A percentile compares a stretch with the other conserved stretches of the same genome.
Conservation (phyloP, 2,113 vertebrate species). For the Gobiocypris rarus region DNA sequence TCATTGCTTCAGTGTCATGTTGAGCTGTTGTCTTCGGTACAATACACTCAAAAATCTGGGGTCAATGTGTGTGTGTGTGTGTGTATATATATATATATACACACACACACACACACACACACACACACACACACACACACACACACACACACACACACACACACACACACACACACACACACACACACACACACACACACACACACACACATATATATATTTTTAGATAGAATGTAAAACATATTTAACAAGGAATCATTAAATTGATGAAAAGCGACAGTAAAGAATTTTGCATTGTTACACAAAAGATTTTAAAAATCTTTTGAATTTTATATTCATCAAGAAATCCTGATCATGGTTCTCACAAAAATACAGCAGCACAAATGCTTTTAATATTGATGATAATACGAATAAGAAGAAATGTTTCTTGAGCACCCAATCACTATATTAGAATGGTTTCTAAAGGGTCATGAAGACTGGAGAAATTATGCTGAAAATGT, state of each 20-base stretch:
- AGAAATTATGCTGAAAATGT: background rate
- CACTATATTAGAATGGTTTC: background rate
- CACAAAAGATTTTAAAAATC: background rate
- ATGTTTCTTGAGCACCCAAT: background rate
- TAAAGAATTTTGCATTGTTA: background rate
- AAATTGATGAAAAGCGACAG: background rate
- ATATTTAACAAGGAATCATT: background rate
- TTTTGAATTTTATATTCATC: background rate
- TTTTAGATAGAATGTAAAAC: background rate
- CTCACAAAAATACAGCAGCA: background rate
- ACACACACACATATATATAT: too few relatives aligned
- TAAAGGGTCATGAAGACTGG: background rate
- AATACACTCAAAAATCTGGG: background rate
- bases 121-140: too few relatives aligned
- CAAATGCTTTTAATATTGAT: background rate
- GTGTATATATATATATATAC: background rate
- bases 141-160: too few relatives aligned
- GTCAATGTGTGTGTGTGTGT: too few relatives aligned
- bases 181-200: too few relatives aligned
- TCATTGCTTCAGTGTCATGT: background rate
- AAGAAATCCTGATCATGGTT: background rate
- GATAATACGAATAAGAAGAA: background rate
- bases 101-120: too few relatives aligned
- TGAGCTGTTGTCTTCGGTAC: background rate
- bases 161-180: too few relatives aligned